Conservation (phyloP, 1,140 invertebrate species). For the Nasonia giraulti region DNA sequence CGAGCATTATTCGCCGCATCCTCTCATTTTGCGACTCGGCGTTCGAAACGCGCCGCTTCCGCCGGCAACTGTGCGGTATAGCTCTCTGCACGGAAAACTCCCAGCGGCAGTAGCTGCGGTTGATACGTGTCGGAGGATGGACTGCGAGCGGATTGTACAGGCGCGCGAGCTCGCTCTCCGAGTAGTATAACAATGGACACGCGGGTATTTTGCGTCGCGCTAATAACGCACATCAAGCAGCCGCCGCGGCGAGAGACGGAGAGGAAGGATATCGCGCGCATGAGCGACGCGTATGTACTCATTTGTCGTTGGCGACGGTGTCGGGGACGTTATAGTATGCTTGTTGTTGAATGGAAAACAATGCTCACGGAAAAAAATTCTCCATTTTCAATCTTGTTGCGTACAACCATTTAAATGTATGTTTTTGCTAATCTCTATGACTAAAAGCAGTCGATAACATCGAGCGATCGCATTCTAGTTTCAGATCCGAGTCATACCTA, state of each 20-base stretch:
- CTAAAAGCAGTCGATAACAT: not conserved
- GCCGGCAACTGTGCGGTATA: not conserved
- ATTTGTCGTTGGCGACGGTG: not conserved
- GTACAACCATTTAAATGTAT: no score
- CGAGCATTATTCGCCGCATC: not conserved
- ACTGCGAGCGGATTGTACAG: not conserved
- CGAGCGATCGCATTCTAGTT: not conserved
- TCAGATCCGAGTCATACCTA: not conserved
- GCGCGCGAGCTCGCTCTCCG: not conserved
- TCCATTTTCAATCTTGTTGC: no score
- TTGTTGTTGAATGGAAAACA: not conserved
- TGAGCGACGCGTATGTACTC: constrained; percentile 4
- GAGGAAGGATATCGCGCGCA: constrained; percentile 9
- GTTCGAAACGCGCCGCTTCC: not conserved
- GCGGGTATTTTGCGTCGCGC: not conserved
- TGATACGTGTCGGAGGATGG: not conserved
- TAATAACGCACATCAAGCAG: constrained; percentile 4
- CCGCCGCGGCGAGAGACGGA: not conserved
- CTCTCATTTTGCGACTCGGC: not conserved
- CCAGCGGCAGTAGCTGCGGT: not conserved
- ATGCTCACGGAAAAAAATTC: no score
- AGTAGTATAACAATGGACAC: not conserved
- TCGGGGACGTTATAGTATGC: not conserved
- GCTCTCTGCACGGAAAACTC: not conserved
- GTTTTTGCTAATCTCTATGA: no score